phyloP scores from a whole-genome alignment of 2,888 invertebrate species.

The Chloroclysta siterata region DNA sequence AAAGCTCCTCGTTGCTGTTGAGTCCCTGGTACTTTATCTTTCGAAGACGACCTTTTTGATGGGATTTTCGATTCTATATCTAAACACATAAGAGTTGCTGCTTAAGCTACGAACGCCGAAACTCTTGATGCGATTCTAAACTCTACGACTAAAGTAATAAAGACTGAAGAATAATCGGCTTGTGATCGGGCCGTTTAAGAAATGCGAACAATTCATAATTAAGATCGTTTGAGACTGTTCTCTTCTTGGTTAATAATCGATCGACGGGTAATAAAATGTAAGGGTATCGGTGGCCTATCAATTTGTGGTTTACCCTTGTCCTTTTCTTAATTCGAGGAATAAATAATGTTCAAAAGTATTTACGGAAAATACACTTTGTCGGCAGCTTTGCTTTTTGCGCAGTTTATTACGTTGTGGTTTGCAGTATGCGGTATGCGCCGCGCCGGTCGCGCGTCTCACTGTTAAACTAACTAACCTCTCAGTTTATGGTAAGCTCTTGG shows the following conservation, averaged over 20 bases:
- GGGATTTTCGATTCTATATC: constrained; percentile 55
- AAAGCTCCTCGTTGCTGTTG: constrained; percentile 58
- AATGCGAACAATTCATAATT: constrained; percentile 54
- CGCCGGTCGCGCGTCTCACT: background rate
- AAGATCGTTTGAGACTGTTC: constrained; percentile 45
- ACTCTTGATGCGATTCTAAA: constrained; percentile 4
- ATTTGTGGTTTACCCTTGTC: constrained; percentile 10
- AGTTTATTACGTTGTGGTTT: too few relatives aligned
- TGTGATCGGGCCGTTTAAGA: constrained; percentile 46
- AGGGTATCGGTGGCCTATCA: constrained; percentile 34
- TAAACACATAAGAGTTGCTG: constrained; percentile 45
- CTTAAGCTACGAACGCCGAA: background rate
- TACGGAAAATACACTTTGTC: background rate
- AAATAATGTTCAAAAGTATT: background rate
- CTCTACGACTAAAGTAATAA: background rate
- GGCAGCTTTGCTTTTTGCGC: background rate
- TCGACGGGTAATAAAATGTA: constrained; percentile 39
- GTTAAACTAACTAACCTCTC: background rate
- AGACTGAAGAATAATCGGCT: constrained; percentile 43
- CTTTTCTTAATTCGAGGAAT: background rate
- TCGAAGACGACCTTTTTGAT: constrained; percentile 29
- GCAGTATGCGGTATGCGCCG: background rate
- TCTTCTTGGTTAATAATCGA: constrained; percentile 44
- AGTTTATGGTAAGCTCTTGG: background rate
- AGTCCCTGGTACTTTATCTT: constrained; percentile 54